Evolutionary conservation across 2,888 invertebrate species (phyloP), one percentile per base, ranked within the genome.

Genomic region (Pachliopta kotzebuea): DNA sequence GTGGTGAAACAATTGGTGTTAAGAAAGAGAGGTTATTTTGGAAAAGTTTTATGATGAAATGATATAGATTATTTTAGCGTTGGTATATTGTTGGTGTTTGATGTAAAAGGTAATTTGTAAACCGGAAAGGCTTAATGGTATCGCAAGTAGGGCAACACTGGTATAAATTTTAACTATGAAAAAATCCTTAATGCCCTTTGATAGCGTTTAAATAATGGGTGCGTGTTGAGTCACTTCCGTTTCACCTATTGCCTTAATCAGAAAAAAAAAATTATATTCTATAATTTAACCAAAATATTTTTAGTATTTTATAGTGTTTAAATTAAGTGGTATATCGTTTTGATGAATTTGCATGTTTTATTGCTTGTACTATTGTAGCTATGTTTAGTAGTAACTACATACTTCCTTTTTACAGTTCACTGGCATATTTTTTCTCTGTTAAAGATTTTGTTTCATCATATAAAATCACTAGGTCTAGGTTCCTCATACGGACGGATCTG

Each of bases 1-100:
- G 58, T 63, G 58, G 26, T n/a, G 45, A 49, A 54, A 61, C 45
- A 66, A 64, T 62, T 57, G 60, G 50, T 62, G 62, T 53, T 60
- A 56, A 69, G 69, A 71, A 67, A 74, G 67, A 76, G 71, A 73
- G 71, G 76, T 75, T 79, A 79, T 79, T 79, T 79, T 79, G 70
- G 77, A 76, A 70, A 70, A 57, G 72, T 75, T 77, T 76, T 77
- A 69, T 65, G 50, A 67, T 63, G 64, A 62, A 61, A 49, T 29
- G 60, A 60, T 50, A 64, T 26, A 45, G 54, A 61, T 29, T 57
- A 65, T 60, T 67, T 31, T 66, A 54, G 56, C 54, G 56, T 63
- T 65, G 53, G 62, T 60, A 60, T 63, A 60, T 62, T 56, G 63
- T 58, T 37, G 59, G 63, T n/a, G 29, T 54, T 54, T 54, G 45